Evolutionary conservation across 2,888 invertebrate species (phyloP).

Genomic region (Callinectes sapidus): DNA sequence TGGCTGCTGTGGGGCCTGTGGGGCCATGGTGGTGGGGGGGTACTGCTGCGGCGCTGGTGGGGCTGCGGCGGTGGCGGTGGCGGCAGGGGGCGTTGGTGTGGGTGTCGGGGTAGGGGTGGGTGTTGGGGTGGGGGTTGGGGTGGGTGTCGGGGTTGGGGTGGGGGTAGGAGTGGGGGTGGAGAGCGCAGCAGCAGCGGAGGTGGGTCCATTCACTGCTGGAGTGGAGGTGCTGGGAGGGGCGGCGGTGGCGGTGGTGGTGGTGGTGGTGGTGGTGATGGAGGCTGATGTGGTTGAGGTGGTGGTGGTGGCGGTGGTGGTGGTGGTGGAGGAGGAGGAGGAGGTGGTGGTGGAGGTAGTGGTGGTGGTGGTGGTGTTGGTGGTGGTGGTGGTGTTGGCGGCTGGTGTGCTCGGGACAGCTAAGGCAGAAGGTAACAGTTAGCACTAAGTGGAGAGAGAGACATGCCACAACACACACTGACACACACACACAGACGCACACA

Average conservation of each 20-base stretch:
- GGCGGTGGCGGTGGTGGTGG: neutral
- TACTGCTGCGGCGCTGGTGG: neutral
- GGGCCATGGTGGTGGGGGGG: neutral
- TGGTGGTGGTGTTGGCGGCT: neutral
- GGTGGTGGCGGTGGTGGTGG: neutral
- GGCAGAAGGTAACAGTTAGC: neutral
- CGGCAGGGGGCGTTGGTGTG: neutral
- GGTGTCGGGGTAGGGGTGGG: neutral
- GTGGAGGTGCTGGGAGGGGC: neutral
- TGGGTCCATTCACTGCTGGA: conserved; percentile 5
- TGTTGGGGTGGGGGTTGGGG: neutral
- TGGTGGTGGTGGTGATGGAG: neutral
- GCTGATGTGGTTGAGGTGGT: neutral
- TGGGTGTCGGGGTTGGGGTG: neutral
- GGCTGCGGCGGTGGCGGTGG: neutral
- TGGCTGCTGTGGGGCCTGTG: neutral
- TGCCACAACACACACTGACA: neutral
- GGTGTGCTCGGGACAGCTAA: neutral
- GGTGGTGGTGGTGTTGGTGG: neutral
- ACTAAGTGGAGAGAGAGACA: neutral
- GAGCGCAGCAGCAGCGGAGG: neutral
- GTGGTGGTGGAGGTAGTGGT: too few relatives aligned
- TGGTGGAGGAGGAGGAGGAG: neutral
- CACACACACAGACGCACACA: neutral
- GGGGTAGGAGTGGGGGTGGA: neutral